These are phyloP conservation scores for Drosophila macrospina DNA, from an alignment of 2,888 invertebrate species.

Conservation along the genomic window DNA sequence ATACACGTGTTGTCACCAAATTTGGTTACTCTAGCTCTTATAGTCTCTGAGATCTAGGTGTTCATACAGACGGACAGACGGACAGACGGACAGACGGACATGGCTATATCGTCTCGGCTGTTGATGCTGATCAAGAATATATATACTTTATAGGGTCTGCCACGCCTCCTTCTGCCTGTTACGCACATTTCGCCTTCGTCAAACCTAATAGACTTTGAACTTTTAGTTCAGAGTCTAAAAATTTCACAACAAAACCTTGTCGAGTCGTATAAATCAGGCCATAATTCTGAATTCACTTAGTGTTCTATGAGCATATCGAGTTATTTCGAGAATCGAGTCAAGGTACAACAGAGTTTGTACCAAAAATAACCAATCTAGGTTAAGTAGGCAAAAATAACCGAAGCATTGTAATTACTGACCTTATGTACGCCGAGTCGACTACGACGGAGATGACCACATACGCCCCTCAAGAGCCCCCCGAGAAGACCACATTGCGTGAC, in stretches of 20 bases:
- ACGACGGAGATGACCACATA: constrained; percentile 80
- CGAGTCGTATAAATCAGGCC: constrained; percentile 63
- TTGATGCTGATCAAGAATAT: too few relatives aligned
- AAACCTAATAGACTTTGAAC: too few relatives aligned
- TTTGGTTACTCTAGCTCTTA: too few relatives aligned
- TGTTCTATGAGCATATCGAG: constrained; percentile 20
- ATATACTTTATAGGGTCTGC: too few relatives aligned
- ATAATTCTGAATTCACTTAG: constrained; percentile 74
- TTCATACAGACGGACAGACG: too few relatives aligned
- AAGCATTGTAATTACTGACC: constrained; percentile 28
- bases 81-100: too few relatives aligned
- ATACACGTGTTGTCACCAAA: too few relatives aligned
- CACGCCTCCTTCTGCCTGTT: too few relatives aligned
- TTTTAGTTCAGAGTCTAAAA: too few relatives aligned
- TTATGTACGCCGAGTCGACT: constrained; percentile 76
- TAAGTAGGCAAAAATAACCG: constrained; percentile 47
- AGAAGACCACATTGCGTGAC: constrained; percentile 77
- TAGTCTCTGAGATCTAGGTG: too few relatives aligned
- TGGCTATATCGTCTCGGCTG: too few relatives aligned
- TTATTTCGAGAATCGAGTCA: constrained; percentile 52
- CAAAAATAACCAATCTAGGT: constrained; percentile 65
- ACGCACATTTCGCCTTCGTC: too few relatives aligned
- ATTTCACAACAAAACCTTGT: constrained; percentile 41
- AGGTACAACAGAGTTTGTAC: constrained; percentile 54
- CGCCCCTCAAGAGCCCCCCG: constrained; percentile 65